phyloP scores from a whole-genome alignment of 2,888 invertebrate genomes.

The Cyclophora punctaria region DNA sequence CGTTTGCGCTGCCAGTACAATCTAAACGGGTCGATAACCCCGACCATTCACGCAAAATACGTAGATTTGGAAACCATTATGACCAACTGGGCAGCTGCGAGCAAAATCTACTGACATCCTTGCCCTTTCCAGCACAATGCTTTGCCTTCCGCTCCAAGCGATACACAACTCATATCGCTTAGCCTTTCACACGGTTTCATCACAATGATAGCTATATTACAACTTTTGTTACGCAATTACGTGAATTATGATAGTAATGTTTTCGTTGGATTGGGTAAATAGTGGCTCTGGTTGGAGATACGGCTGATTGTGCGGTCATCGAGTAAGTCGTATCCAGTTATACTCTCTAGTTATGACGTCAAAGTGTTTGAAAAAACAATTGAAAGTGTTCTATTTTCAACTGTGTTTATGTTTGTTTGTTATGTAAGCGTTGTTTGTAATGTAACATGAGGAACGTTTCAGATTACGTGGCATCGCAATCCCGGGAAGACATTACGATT shows the following conservation, averaged over 20 bases:
- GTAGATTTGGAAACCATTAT: slow-evolving; percentile 48
- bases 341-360: neutral
- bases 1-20: slow-evolving; percentile 53
- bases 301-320: slow-evolving; percentile 2
- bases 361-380: neutral
- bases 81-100: slow-evolving; percentile 41
- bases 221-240: slow-evolving; percentile 10
- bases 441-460: slow-evolving; percentile 50
- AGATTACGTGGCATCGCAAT: slow-evolving; percentile 46
- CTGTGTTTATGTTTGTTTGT: slow-evolving; percentile 19
- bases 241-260: slow-evolving; percentile 5
- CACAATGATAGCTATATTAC: slow-evolving; percentile 10
- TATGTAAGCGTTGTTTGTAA: slow-evolving; percentile 12
- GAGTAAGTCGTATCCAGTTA: slow-evolving; percentile 3
- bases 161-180: slow-evolving; percentile 8
- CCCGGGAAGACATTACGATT: slow-evolving; percentile 62
- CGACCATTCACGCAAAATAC: slow-evolving; percentile 51
- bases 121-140: slow-evolving; percentile 25
- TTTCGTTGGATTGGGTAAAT: slow-evolving; percentile 8
- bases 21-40: slow-evolving; percentile 60
- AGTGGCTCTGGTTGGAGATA: slow-evolving; percentile 4
- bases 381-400: slow-evolving; percentile 2
- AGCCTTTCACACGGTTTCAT: slow-evolving; percentile 19
- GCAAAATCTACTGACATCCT: slow-evolving; percentile 36
- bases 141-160: slow-evolving; percentile 19